Evolutionary conservation across 2,113 vertebrate genomes (phyloP).

Genomic region (Pan troglodytes): NHGRI_mPanTro3-v2.1_pri NC_072407.2:117240501-117241000

Average conservation of each 20-base stretch:
- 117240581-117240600: slow-evolving; percentile 37
- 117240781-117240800: slow-evolving; percentile 48
- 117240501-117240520: slow-evolving; percentile 70
- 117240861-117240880: slow-evolving; percentile 40
- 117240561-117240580: slow-evolving; percentile 60
- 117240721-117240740: slow-evolving; percentile 33
- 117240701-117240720: slow-evolving; percentile 36
- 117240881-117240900: not conserved
- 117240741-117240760: slow-evolving; percentile 64
- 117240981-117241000: not conserved
- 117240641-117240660: slow-evolving; percentile 39
- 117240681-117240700: slow-evolving; percentile 46
- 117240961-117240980: not conserved
- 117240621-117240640: slow-evolving; percentile 74
- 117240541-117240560: slow-evolving; percentile 60
- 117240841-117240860: not conserved
- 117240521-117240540: slow-evolving; percentile 71
- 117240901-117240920: not conserved
- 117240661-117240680: not conserved
- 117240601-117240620: slow-evolving; percentile 68
- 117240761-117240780: slow-evolving; percentile 59
- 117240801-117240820: slow-evolving; percentile 36
- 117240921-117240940: slow-evolving; percentile 17
- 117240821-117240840: slow-evolving; percentile 44
- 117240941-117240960: not conserved